Conservation (phyloP, 2,888 invertebrate genomes). For the Phytoseiulus persimilis region DNA sequence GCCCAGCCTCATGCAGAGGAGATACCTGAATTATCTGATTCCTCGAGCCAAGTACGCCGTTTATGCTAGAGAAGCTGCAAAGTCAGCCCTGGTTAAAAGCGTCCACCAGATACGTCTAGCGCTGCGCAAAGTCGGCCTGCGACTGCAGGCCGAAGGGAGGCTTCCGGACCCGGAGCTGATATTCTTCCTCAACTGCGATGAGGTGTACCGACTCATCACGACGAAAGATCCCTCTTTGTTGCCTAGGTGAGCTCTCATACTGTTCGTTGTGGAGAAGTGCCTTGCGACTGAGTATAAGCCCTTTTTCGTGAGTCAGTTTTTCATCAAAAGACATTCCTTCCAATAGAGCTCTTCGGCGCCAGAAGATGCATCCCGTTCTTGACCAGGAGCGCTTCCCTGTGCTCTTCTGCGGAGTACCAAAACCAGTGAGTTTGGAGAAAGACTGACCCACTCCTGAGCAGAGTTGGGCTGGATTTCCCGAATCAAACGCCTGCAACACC, state of each 20-base stretch:
- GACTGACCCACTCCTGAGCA: too few species aligned
- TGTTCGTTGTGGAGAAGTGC: too few species aligned
- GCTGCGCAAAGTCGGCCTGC: background rate
- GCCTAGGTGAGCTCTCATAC: background rate
- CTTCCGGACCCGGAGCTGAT: slow-evolving; percentile 13
- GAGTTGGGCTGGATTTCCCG: too few species aligned
- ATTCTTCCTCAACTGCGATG: slow-evolving; percentile 6
- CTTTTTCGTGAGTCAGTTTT: too few species aligned
- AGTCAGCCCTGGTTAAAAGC: slow-evolving; percentile 7
- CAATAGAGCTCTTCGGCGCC: background rate
- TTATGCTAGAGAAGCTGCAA: slow-evolving; percentile 12
- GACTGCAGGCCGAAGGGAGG: slow-evolving; percentile 17
- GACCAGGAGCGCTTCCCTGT: background rate
- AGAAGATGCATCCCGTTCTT: background rate
- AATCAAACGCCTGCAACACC: background rate
- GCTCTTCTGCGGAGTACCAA: background rate
- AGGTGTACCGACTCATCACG: slow-evolving; percentile 14
- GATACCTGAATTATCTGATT: background rate
- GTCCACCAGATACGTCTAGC: slow-evolving; percentile 7
- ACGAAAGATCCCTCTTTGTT: background rate
- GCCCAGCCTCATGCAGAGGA: background rate
- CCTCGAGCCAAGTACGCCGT: slow-evolving; percentile 10
- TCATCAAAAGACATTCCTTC: background rate
- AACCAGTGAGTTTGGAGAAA: slow-evolving; percentile 15
- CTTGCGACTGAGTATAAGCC: too few species aligned